These are phyloP conservation scores for Addax nasomaculatus DNA, from an alignment of 2,113 vertebrate species.

Conservation along the genomic window DNA sequence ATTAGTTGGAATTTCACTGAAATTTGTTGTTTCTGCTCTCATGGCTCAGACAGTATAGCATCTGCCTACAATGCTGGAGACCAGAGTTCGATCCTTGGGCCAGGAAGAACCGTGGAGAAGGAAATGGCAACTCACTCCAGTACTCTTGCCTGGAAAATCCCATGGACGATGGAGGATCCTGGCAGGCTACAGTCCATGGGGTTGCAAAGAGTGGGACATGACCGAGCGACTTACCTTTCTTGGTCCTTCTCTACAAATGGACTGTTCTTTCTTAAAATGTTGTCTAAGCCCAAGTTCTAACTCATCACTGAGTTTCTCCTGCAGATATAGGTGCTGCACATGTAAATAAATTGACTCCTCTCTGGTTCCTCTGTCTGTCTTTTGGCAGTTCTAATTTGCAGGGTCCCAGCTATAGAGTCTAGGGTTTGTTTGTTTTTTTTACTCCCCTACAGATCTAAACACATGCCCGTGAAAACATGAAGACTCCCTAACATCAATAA, in stretches of 20 bases:
- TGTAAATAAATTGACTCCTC: not conserved
- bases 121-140: not conserved
- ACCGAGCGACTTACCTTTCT: not conserved
- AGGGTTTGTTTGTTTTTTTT: not conserved
- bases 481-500: not conserved
- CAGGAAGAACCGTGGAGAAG: not conserved
- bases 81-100: fast-evolving
- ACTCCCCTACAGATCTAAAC: not conserved
- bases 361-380: not conserved
- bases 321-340: fast-evolving
- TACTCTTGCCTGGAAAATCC: not conserved
- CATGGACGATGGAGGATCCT: fast-evolving
- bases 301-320: not conserved
- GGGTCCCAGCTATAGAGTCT: not conserved
- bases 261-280: not conserved
- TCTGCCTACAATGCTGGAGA: not conserved
- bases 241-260: not conserved
- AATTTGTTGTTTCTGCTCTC: not conserved
- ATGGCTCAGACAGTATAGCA: fast-evolving
- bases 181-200: not conserved
- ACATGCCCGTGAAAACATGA: not conserved
- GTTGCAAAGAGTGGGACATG: fast-evolving
- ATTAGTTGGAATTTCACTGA: not conserved
- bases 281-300: not conserved
- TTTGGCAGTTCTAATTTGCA: not conserved